Percentiles rank a stretch among this genome's conserved stretches.
phyloP scores from a whole-genome alignment of 2,888 invertebrate genomes.

The Hoplodrina ambigua region DNA sequence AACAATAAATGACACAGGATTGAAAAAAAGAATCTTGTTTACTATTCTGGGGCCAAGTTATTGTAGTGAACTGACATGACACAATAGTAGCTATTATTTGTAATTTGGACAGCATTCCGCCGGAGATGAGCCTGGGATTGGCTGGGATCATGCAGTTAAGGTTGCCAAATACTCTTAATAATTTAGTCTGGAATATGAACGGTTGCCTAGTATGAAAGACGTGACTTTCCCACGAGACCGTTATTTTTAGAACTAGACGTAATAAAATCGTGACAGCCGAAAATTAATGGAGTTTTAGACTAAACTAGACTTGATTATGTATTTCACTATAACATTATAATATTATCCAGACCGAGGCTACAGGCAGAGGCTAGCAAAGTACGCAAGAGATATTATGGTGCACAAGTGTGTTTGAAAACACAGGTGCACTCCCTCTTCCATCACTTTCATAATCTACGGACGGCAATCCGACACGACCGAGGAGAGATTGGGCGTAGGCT shows the following conservation, averaged over 20 bases:
- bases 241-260: slow-evolving; percentile 30
- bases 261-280: slow-evolving; percentile 21
- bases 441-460: too few relatives aligned
- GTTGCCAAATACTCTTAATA: slow-evolving; percentile 45
- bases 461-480: too few relatives aligned
- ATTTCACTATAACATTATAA: neutral
- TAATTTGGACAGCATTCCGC: slow-evolving; percentile 48
- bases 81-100: slow-evolving; percentile 58
- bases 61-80: slow-evolving; percentile 38
- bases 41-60: slow-evolving; percentile 62
- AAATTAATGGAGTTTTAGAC: neutral
- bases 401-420: too few relatives aligned
- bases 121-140: slow-evolving; percentile 29
- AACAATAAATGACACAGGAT: slow-evolving; percentile 54
- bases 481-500: too few relatives aligned
- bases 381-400: too few relatives aligned
- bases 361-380: too few relatives aligned
- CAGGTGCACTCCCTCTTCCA: too few relatives aligned
- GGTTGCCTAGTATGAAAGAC: slow-evolving; percentile 23
- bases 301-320: neutral
- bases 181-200: slow-evolving; percentile 23
- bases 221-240: slow-evolving; percentile 41
- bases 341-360: too few relatives aligned
- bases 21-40: slow-evolving; percentile 52
- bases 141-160: slow-evolving; percentile 25